phyloP scores from a whole-genome alignment of 2,888 invertebrate genomes.

The Pachycephus smyrnensis region DNA sequence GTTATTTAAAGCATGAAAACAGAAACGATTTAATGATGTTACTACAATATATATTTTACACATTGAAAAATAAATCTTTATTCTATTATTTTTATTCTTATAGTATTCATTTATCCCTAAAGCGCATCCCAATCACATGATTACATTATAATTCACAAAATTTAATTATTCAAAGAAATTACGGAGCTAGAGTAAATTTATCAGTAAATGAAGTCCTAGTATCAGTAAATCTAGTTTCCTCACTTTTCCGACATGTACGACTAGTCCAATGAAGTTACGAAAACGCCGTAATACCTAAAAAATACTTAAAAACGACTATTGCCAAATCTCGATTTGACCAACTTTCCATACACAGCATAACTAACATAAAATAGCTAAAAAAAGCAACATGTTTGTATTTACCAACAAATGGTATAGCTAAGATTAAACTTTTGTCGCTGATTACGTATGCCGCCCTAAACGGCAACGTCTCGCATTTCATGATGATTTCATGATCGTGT shows the following conservation, averaged over 20 bases:
- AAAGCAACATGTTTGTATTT: not conserved
- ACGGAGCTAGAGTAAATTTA: too few species aligned
- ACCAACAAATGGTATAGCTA: not conserved
- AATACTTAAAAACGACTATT: not conserved
- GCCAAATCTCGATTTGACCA: not conserved
- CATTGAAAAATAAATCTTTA: not conserved
- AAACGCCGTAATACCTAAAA: not conserved
- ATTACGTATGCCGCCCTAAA: not conserved
- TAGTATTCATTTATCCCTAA: not conserved
- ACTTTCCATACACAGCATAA: not conserved
- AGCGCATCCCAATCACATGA: not conserved
- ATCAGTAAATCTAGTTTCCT: too few species aligned
- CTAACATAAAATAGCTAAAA: not conserved
- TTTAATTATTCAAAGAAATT: not conserved
- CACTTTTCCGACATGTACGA: too few species aligned
- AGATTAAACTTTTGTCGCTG: not conserved
- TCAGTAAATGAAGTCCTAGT: too few species aligned
- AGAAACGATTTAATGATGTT: not conserved
- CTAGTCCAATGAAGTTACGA: not conserved
- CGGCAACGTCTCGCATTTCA: not conserved
- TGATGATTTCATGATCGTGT: constrained; percentile 1
- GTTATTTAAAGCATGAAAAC: not conserved
- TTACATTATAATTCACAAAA: not conserved
- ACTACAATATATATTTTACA: not conserved
- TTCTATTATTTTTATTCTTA: not conserved